Conservation (phyloP, 1,140 invertebrate genomes). For the Gryon sp. region DNA sequence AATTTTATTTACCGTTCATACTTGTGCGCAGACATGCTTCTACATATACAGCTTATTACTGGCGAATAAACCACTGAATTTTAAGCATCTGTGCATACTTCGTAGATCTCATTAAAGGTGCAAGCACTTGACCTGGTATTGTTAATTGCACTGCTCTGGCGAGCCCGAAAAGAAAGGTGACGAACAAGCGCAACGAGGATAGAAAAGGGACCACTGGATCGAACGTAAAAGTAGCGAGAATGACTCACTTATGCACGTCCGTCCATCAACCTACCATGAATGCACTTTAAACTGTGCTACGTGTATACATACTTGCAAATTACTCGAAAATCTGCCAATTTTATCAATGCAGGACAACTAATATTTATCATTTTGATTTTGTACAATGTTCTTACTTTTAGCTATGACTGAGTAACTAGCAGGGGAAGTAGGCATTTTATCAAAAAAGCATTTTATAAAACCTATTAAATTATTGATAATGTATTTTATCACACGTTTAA, state of each 20-base stretch:
- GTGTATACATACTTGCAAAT: constrained; percentile 11
- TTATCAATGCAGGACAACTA: no score
- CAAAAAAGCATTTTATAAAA: no score
- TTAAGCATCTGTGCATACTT: constrained; percentile 60
- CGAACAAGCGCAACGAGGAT: constrained; percentile 45
- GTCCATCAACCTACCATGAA: constrained; percentile 48
- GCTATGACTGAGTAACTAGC: no score
- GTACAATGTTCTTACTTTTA: no score
- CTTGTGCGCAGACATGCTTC: constrained; percentile 28
- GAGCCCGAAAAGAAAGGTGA: constrained; percentile 52
- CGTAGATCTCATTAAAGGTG: constrained; percentile 69
- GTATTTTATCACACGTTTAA: no score
- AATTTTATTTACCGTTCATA: constrained; percentile 45
- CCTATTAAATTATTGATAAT: no score
- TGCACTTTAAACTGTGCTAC: constrained; percentile 26
- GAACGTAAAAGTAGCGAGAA: constrained; percentile 65
- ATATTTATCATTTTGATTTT: no score
- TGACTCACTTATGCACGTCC: constrained; percentile 73
- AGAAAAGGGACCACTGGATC: constrained; percentile 57
- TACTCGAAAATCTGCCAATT: constrained; percentile 19
- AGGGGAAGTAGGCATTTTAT: no score
- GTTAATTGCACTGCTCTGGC: constrained; percentile 69
- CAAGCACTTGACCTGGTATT: constrained; percentile 70
- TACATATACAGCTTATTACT: constrained; percentile 55
- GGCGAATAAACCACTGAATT: constrained; percentile 62